phyloP scores from a whole-genome alignment of 2,888 invertebrate species.

The Acleris emargana region DNA sequence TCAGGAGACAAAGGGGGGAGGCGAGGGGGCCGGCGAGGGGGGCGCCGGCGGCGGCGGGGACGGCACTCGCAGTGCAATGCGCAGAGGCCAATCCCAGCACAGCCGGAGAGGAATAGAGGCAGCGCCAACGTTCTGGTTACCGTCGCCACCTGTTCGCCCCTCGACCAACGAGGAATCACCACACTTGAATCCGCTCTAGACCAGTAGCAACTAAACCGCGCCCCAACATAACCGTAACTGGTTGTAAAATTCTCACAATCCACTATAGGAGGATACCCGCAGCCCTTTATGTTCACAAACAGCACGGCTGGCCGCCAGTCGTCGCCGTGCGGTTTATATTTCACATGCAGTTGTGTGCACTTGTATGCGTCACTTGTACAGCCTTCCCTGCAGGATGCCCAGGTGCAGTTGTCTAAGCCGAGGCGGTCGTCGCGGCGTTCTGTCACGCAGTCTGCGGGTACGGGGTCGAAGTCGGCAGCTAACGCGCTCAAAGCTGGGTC shows the following conservation, averaged over 20 bases:
- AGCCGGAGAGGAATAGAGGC: conserved; percentile 92
- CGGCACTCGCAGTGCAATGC: conserved; percentile 94
- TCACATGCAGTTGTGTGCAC: conserved; percentile 87
- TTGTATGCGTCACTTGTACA: conserved; percentile 91
- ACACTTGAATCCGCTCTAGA: conserved; percentile 91
- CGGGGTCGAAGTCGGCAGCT: conserved; percentile 89
- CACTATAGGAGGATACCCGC: conserved; percentile 91
- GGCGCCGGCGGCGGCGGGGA: conserved; percentile 86
- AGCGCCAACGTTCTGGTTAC: conserved; percentile 93
- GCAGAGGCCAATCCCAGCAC: conserved; percentile 93
- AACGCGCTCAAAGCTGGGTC: conserved; percentile 84
- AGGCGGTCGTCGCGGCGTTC: conserved; percentile 87
- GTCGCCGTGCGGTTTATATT: conserved; percentile 78
- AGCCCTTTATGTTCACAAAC: conserved; percentile 92
- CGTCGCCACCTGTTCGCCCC: conserved; percentile 91
- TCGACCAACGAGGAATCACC: conserved; percentile 92
- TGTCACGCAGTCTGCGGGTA: conserved; percentile 89
- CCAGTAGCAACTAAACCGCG: conserved; percentile 87
- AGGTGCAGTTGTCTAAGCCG: conserved; percentile 90
- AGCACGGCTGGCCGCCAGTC: conserved; percentile 85
- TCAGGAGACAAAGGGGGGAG: conserved; percentile 83
- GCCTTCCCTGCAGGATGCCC: conserved; percentile 92
- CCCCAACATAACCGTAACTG: conserved; percentile 87
- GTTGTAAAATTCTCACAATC: conserved; percentile 90
- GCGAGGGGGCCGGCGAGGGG: conserved; percentile 86